A percentile compares a stretch with the other conserved stretches of the same genome.
Conservation (phyloP, 2,888 invertebrate species). For the Ophioninae sp. region DNA sequence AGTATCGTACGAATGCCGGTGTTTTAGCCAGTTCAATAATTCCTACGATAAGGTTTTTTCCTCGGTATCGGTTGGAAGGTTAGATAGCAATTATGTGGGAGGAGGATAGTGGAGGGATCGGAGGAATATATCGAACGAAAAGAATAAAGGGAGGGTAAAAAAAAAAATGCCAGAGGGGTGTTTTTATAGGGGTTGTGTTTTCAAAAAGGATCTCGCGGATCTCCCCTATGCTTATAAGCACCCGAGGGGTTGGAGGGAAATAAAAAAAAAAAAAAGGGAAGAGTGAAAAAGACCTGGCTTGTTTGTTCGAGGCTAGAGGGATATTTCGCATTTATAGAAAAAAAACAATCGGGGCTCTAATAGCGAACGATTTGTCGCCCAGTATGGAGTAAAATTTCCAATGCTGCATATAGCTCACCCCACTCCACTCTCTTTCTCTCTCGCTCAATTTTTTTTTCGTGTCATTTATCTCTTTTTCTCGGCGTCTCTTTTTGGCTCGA, state of each 20-base stretch:
- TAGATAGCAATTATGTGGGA: background rate
- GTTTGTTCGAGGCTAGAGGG: constrained; percentile 50
- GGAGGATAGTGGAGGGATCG: constrained; percentile 1
- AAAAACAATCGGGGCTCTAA: constrained; percentile 66
- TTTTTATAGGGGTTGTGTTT: constrained; percentile 54
- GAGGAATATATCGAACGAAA: constrained; percentile 1
- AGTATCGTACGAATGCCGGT: background rate
- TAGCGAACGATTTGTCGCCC: constrained; percentile 65
- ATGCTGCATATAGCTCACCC: constrained; percentile 2
- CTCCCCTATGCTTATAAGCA: constrained; percentile 12
- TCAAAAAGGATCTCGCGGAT: constrained; percentile 45
- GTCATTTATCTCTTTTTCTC: background rate
- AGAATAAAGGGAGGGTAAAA: constrained; percentile 28
- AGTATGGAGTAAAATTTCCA: constrained; percentile 38
- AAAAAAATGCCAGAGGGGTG: constrained; percentile 27
- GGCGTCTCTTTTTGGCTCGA: background rate
- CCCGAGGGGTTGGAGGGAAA: constrained; percentile 16
- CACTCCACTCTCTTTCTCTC: constrained; percentile 8
- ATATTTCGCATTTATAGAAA: constrained; percentile 56
- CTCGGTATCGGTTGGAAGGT: background rate
- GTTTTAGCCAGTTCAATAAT: background rate
- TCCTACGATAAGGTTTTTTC: background rate
- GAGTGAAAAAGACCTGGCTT: constrained; percentile 37
- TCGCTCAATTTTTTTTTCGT: constrained; percentile 16
- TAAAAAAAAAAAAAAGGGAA: background rate